Evolutionary conservation across 2,113 vertebrate species (phyloP).

Genomic region (Caloenas nicobarica): DNA sequence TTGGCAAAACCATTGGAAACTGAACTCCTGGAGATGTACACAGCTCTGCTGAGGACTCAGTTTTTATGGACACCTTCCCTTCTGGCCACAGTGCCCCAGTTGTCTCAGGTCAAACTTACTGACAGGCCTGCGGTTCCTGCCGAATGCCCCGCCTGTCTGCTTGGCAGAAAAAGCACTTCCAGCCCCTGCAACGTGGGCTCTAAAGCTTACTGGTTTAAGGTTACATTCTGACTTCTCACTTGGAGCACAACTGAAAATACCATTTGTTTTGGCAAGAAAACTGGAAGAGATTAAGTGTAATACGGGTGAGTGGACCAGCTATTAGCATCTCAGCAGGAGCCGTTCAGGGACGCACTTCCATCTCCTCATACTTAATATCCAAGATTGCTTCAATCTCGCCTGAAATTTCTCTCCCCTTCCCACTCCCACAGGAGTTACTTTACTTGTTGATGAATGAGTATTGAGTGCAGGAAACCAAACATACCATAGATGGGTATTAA

Average conservation of each 20-base stretch:
- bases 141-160: neutral
- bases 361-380: neutral
- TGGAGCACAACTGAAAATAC: neutral
- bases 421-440: neutral
- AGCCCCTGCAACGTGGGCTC: neutral
- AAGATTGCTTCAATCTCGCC: neutral
- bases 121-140: neutral
- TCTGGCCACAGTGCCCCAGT: neutral
- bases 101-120: neutral
- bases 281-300: neutral
- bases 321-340: neutral
- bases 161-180: neutral
- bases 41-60: neutral
- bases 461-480: neutral
- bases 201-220: constrained; percentile 17
- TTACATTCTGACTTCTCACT: constrained; percentile 15
- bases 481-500: neutral
- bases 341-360: neutral
- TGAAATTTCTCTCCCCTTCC: neutral
- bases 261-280: constrained; percentile 19
- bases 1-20: neutral
- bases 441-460: neutral
- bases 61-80: neutral
- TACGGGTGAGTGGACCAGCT: neutral
- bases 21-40: neutral